Conservation (phyloP, 2,888 invertebrate genomes). For the Adelphocoris suturalis region DNA sequence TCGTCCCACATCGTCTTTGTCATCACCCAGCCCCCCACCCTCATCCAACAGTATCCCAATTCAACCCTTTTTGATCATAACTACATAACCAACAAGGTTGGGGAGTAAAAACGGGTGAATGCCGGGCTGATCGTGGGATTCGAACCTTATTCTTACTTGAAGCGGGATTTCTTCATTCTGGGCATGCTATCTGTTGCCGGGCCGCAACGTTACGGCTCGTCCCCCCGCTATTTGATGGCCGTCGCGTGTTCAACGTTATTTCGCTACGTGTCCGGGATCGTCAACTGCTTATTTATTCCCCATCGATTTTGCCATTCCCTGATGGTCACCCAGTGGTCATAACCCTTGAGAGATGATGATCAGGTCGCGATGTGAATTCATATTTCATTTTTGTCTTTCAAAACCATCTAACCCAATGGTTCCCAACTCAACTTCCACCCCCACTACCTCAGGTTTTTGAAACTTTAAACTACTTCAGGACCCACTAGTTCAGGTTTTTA, state of each 20-base stretch:
- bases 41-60: not conserved
- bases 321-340: slow-evolving; percentile 12
- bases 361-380: not conserved
- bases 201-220: not conserved
- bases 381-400: not conserved
- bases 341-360: not conserved
- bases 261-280: not conserved
- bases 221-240: not conserved
- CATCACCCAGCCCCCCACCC: not conserved
- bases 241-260: not conserved
- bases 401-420: no score
- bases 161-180: not conserved
- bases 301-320: not conserved
- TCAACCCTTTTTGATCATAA: not conserved
- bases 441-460: no score
- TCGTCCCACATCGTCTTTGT: no score
- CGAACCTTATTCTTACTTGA: not conserved
- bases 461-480: no score
- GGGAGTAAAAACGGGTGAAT: not conserved
- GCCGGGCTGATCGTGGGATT: not conserved
- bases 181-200: slow-evolving; percentile 32
- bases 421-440: no score
- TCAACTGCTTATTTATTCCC: slow-evolving; percentile 12
- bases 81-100: no score
- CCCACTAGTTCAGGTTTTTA: no score